phyloP scores from a whole-genome alignment of 2,113 vertebrate genomes.

The Rhabdomys dilectus region DNA sequence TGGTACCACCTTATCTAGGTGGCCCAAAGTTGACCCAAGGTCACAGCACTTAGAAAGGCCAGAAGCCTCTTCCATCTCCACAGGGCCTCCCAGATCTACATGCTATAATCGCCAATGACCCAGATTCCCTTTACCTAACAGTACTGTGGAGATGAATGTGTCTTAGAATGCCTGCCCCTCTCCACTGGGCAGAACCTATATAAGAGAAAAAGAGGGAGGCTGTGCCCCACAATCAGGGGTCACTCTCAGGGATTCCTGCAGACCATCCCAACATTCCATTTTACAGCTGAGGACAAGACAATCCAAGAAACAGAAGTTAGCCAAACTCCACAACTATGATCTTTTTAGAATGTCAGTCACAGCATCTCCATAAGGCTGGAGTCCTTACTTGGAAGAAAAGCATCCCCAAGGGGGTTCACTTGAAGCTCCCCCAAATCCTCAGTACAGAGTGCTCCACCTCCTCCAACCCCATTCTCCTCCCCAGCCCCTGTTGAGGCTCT shows the following conservation, averaged over 20 bases:
- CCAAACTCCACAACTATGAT: not conserved
- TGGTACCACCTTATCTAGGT: not conserved
- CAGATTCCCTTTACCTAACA: not conserved
- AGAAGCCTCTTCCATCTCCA: not conserved
- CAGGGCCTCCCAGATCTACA: not conserved
- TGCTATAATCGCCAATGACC: accelerated
- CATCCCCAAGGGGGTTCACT: not conserved
- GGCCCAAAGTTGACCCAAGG: not conserved
- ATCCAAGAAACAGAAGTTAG: not conserved
- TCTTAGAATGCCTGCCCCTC: not conserved
- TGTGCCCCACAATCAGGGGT: not conserved
- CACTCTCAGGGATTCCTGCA: accelerated
- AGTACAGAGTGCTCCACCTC: not conserved
- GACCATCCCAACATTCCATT: not conserved
- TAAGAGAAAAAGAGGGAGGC: not conserved
- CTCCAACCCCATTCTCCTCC: not conserved
- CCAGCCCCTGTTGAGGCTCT: not conserved
- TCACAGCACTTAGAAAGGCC: not conserved
- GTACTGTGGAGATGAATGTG: not conserved
- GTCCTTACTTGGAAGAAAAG: not conserved
- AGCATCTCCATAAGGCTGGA: not conserved
- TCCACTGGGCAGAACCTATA: not conserved
- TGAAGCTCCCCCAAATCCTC: not conserved
- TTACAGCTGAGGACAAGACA: not conserved
- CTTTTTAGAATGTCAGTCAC: not conserved